Base-by-base conservation (phyloP, 1,140 invertebrate species). In the Venustaconcha ellipsiformis region DNA sequence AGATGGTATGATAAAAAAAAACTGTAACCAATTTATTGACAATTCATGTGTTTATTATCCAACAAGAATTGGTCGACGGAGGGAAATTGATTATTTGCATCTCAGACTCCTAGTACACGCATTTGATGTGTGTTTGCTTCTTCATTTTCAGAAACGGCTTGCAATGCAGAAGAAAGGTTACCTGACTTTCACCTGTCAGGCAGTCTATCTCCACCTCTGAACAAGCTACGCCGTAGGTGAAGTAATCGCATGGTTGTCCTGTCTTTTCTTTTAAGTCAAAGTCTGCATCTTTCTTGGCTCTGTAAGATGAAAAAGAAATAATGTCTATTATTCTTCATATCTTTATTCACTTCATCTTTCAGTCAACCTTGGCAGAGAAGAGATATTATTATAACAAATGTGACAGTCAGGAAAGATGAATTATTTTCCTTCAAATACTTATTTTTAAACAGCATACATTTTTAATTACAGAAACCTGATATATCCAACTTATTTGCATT, bases 151-250 rank as follows among this genome's bases (percentile, higher is more conserved):
- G 59, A 62, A n/a, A 23, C 18, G 59, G 13, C 14, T n/a, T 23
- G 18, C 8, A 6, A 23, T 62, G 8, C 23, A 23, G 4, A 23
- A 62, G 5, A 62, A 18, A 62, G 12, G 18, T 11, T n/a, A n/a
- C 18, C 18, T 62, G 18, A 62, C 18, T 62, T 62, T 23, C 18
- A 62, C 18, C 23, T 3, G 18, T 23, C 23, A 18, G 18, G 18
- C 23, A 18, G 4, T 23, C 59, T 8, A 62, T 18, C 59, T 62
- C 59, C 59, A 62, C 59, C 59, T 62, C 59, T 13, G 88, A 83
- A 59, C 59, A 62, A 6, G 18, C 23, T 62, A n/a, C 18, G 13
- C 59, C 59, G 18, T 23, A 14, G 17, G 70, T 72, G 18, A 37
- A 72, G 48, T 62, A 72, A 60, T 72, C 60, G 13, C n/a, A 37